Evolutionary conservation across 1,140 invertebrate species (phyloP).

Genomic region (Heliconius nattereri): DNA sequence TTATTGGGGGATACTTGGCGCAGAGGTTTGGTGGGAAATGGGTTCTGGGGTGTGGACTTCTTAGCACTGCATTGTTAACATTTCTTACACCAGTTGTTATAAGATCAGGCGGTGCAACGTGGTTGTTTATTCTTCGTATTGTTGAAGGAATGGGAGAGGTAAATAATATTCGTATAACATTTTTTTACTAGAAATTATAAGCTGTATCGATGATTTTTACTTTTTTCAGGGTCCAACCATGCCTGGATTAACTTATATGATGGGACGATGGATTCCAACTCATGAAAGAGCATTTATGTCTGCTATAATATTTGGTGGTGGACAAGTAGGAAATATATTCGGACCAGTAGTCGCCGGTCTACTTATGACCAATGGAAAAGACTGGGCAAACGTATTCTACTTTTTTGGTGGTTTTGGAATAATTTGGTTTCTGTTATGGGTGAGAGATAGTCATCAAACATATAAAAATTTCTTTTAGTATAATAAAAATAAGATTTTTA

Average conservation of each 20-base stretch:
- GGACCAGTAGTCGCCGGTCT: conserved; percentile 86
- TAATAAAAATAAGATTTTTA: too few species aligned
- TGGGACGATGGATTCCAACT: conserved; percentile 88
- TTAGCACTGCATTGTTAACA: conserved; percentile 83
- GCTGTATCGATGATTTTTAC: background rate
- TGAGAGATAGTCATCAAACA: conserved; percentile 56
- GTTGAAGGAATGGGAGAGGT: conserved; percentile 86
- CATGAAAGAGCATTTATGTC: conserved; percentile 86
- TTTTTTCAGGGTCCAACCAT: conserved; percentile 86
- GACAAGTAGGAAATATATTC: conserved; percentile 87
- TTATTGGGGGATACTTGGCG: conserved; percentile 82
- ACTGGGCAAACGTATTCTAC: conserved; percentile 90
- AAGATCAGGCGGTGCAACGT: conserved; percentile 77
- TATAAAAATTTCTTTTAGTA: too few species aligned
- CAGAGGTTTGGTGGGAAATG: conserved; percentile 83
- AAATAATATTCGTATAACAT: background rate
- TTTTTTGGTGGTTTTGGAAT: conserved; percentile 89
- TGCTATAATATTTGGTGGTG: conserved; percentile 87
- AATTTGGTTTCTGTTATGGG: conserved; percentile 87
- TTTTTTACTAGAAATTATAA: background rate
- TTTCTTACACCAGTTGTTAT: conserved; percentile 79
- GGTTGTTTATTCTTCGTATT: conserved; percentile 84
- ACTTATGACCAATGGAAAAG: conserved; percentile 83
- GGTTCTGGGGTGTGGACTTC: conserved; percentile 83
- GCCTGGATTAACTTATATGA: conserved; percentile 87